Base-by-base conservation (phyloP, 2,113 vertebrate genomes). In the Cyanistes caeruleus region DNA sequence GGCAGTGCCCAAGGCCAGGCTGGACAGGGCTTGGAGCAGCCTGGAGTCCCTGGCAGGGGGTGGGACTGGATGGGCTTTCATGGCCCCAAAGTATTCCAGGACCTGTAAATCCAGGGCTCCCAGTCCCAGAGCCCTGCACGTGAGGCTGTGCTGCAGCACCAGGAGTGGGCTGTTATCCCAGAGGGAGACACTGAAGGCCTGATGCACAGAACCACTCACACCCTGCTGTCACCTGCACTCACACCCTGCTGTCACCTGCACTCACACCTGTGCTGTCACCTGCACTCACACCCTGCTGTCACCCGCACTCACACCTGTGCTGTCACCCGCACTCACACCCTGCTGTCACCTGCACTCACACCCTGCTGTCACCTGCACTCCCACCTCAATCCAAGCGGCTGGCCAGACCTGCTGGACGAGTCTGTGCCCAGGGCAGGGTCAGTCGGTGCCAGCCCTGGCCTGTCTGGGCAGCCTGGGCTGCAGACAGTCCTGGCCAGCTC, bases 401-500 rank as follows among this genome's bases (percentile, higher is more conserved):
- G 11, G 76, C 60, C 59, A 81, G 91, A 97, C 93, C 52, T 46
- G 84, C 44, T 55, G 49, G 94, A 33, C 14, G 33, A 64, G 87
- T 27, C 60, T 0, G 2, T 43, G 49, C 28, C 20, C 68, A 69
- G 64, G 60, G 73, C 15, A 55, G 14, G 7, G 10, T 39, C 81
- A 65, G 62, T 10, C 48, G n/a, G 31, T 1, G 4, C 31, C 68
- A 76, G 78, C 60, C 55, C n/a, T 39, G 4, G 2, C 39, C 67
- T 19, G n/a, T 5, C 28, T 19, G 35, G 3, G 49, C 58, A 80
- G 74, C 24, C 55, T 31, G 69, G 41, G 39, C 5, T 7, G 76
- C 20, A 14, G 28, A 30, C 8, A 2, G 11, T 16, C 41, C 33
- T 0, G 27, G 7, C 12, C 0, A 5, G 0, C 16, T n/a, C 19